phyloP scores from a whole-genome alignment of 2,113 vertebrate species.

The Tiliqua scincoides region DNA sequence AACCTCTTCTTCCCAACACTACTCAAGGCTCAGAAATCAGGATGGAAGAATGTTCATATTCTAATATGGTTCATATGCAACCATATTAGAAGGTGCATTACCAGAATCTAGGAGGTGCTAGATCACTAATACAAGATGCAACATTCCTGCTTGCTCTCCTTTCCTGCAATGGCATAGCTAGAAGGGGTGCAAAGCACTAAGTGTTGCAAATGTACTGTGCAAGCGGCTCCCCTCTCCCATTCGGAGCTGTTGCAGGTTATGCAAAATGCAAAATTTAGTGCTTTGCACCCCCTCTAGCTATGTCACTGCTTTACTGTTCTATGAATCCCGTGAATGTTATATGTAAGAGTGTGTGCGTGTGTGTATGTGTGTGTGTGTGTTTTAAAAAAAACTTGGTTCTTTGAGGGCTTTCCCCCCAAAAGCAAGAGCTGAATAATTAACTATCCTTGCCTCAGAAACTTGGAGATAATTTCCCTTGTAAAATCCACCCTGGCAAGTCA shows the following conservation, averaged over 20 bases:
- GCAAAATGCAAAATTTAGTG: no score
- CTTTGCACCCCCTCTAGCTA: no score
- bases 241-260: no score
- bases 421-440: slow-evolving; percentile 58
- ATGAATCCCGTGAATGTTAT: background rate
- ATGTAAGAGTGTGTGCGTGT: background rate
- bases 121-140: background rate
- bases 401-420: background rate
- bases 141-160: background rate
- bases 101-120: background rate
- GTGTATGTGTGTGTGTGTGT: no score
- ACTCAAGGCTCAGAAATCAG: background rate
- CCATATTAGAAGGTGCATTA: background rate
- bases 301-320: no score
- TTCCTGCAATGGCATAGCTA: no score
- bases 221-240: no score
- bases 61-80: no score
- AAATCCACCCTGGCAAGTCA: slow-evolving; percentile 65
- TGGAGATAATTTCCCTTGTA: slow-evolving; percentile 67
- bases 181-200: no score
- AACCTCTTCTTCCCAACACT: background rate
- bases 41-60: background rate
- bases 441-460: slow-evolving; percentile 52
- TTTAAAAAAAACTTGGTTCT: background rate
- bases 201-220: no score